Base-by-base conservation (phyloP, 2,113 vertebrate species). In the Salminus brasiliensis region DNA sequence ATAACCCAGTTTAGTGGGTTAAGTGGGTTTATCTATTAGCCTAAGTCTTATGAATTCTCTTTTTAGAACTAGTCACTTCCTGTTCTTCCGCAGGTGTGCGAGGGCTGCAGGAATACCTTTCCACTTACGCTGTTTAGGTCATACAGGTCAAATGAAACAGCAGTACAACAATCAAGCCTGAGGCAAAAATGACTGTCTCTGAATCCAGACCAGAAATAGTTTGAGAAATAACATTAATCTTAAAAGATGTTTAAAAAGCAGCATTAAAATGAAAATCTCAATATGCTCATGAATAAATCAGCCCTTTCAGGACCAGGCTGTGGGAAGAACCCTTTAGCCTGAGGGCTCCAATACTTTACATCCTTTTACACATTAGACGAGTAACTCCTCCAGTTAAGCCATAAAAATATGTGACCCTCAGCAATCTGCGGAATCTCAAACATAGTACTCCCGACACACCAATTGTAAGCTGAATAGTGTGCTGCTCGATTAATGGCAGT, bases 11-110 rank as follows among this genome's bases (percentile, higher is more conserved):
- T n/a, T n/a, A n/a, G n/a, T n/a, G n/a, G n/a, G n/a, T n/a, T n/a
- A n/a, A n/a, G n/a, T n/a, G n/a, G n/a, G n/a, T n/a, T n/a, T n/a
- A n/a, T n/a, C n/a, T n/a, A n/a, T n/a, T n/a, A n/a, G n/a, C n/a
- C n/a, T n/a, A n/a, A n/a, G n/a, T n/a, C n/a, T n/a, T n/a, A n/a
- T n/a, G n/a, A n/a, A n/a, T n/a, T n/a, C 4, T 25, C 15, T n/a
- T 23, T 41, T 41, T 23, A 6, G 49, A 68, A 76, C 32, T 18
- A 68, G 60, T 36, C 27, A 53, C 25, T 76, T 76, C 34, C 74
- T 76, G 63, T 55, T 76, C 32, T 65, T 43, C 25, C 36, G 29
- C 59, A 68, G 74, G 74, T 67, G 63, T 27, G 34, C 18, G 30
- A 23, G 45, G n/a, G 30, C 23, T 16, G 27, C 32, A 66, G 29